Evolutionary conservation across 2,113 vertebrate genomes (phyloP).

Genomic region (Otolemur garnettii): DNA sequence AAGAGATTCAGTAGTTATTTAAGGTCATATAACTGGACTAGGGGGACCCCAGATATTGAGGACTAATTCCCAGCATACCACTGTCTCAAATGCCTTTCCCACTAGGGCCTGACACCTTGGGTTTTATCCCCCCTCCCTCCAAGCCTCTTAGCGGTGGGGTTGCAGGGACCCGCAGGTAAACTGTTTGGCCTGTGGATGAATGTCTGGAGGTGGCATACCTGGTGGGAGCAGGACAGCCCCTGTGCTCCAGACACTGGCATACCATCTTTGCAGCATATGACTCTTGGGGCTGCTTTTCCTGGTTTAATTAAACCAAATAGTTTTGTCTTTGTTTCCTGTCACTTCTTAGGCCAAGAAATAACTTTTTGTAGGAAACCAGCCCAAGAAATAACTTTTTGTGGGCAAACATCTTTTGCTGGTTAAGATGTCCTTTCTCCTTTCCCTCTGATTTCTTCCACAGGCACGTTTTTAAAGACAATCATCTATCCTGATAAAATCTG

Average conservation of each 20-base stretch:
- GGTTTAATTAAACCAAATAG: neutral
- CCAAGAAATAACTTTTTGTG: neutral
- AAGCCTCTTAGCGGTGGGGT: neutral
- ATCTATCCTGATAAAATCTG: neutral
- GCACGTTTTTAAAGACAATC: neutral
- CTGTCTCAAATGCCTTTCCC: neutral
- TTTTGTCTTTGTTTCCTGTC: neutral
- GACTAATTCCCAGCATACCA: neutral
- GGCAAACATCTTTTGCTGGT: conserved; percentile 25
- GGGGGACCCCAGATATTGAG: neutral
- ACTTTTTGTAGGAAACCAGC: neutral
- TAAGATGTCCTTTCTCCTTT: neutral
- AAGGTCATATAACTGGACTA: neutral
- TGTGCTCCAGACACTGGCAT: too few relatives aligned
- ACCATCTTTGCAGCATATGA: too few relatives aligned
- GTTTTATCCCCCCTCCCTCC: neutral
- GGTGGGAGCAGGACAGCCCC: neutral
- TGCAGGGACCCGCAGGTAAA: neutral
- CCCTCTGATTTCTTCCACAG: neutral
- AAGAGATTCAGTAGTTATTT: neutral
- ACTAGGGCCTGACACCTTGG: neutral
- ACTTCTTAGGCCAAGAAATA: neutral
- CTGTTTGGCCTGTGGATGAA: neutral
- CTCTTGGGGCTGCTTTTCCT: neutral
- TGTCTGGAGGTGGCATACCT: neutral